A percentile compares a stretch with the other conserved stretches of the same genome.
Conservation (phyloP, 2,113 vertebrate species). For the Podarcis raffonei region DNA sequence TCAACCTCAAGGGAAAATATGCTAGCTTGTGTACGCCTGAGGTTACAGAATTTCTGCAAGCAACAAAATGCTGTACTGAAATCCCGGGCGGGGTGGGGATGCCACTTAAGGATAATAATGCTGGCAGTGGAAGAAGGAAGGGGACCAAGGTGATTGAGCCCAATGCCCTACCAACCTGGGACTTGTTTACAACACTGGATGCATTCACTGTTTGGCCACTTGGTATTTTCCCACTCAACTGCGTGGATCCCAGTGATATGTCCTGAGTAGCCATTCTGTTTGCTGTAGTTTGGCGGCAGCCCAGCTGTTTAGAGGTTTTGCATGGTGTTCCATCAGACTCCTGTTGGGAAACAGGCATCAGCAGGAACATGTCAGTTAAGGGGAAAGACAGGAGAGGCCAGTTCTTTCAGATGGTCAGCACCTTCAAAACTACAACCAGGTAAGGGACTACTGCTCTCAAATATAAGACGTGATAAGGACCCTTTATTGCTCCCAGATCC, state of each 20-base stretch:
- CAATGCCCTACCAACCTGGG: slow-evolving; percentile 81
- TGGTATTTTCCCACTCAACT: slow-evolving; percentile 76
- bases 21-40: neutral
- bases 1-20: neutral
- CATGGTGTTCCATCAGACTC: slow-evolving; percentile 96
- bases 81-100: neutral
- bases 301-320: slow-evolving; percentile 92
- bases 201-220: slow-evolving; percentile 72
- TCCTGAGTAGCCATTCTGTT: slow-evolving; percentile 83
- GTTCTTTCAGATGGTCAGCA: neutral
- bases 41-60: neutral
- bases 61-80: neutral
- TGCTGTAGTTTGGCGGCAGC: slow-evolving; percentile 78
- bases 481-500: neutral
- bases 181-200: slow-evolving; percentile 84
- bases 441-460: neutral
- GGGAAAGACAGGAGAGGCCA: neutral
- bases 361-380: neutral
- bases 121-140: too few species aligned
- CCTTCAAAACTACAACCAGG: neutral
- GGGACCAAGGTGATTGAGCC: neutral
- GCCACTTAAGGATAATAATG: neutral
- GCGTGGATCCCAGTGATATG: slow-evolving; percentile 74
- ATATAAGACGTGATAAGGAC: too few species aligned
- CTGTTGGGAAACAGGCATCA: slow-evolving; percentile 74